Evolutionary conservation across 1,140 invertebrate species (phyloP), one percentile per base, ranked within the genome.

Genomic region (Nautilus pompilius): DNA sequence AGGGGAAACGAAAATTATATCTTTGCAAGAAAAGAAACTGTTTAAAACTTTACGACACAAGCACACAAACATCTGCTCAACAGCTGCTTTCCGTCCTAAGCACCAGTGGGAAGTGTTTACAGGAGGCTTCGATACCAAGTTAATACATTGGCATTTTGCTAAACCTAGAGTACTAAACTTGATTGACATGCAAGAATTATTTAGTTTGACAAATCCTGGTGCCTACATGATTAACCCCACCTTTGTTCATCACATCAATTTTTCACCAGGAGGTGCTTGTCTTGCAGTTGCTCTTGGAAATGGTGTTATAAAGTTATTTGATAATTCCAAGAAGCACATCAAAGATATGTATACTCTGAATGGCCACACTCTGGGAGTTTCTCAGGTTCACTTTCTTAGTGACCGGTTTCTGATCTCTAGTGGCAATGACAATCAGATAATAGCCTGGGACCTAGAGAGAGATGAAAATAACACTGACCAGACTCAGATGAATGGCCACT

Each of bases 1-100:
- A 22, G 76, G 77, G 5, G 73, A 78, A 46, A 72, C 78, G 17
- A 78, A 78, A 62, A 65, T 80, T 24, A 66, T 78, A 33, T 71
- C 74, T 41, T 46, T 79, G 15, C 56, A 67, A 15, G 73, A 78
- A 28, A 73, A 69, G 33, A 73, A 74, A 53, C 46, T 79, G 0
- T 77, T 67, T 45, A 80, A 78, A 68, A 79, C 76, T 15, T 63
- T 80, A 3, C 58, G 76, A 32, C 56, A 68, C 33, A 79, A 79
- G 59, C 79, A 80, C 63, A 74, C 77, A 36, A 80, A 79, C 51
- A 80, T 80, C 28, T 80, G 79, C 63, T 71, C 79, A 5, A 72
- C 75, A 29, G 73, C 72, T 30, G 62, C 66, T 60, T 80, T 80
- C 51, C 69, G 75, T 20, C 65, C 70, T 8, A 61, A 64, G 13